phyloP scores from a whole-genome alignment of 1,140 invertebrate genomes.

The Orchesella cincta region DNA sequence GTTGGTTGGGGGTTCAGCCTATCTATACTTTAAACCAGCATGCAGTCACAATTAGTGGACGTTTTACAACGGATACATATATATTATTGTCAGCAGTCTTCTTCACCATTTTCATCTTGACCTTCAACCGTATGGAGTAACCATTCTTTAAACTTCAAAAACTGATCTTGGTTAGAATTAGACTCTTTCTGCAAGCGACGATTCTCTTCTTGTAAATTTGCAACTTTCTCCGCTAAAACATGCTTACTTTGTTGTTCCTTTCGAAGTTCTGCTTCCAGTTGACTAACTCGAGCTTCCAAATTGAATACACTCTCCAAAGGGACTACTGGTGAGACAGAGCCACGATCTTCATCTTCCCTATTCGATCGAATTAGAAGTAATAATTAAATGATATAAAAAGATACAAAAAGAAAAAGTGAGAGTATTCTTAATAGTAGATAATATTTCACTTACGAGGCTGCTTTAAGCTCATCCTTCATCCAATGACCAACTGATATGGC shows the following conservation, averaged over 20 bases:
- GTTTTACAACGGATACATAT: no score
- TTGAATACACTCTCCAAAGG: conserved; percentile 53
- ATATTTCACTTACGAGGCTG: background rate
- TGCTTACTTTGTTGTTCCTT: conserved; percentile 65
- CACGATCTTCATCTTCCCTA: background rate
- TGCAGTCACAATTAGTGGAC: no score
- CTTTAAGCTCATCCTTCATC: conserved; percentile 8
- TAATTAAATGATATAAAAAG: background rate
- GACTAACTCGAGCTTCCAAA: conserved; percentile 65
- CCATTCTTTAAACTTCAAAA: conserved; percentile 89
- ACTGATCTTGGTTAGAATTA: conserved; percentile 81
- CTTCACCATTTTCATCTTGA: conserved; percentile 58
- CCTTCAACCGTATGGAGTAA: conserved; percentile 82
- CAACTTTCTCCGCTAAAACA: conserved; percentile 70
- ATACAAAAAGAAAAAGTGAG: background rate
- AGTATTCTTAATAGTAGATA: background rate
- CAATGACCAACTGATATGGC: conserved; percentile 4
- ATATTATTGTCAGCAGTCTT: background rate
- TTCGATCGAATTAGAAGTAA: background rate
- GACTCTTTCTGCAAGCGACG: conserved; percentile 82
- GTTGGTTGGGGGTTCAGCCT: no score
- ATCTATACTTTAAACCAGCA: no score
- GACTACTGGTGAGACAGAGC: conserved; percentile 1
- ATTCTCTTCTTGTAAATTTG: conserved; percentile 79
- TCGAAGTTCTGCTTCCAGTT: conserved; percentile 66